Conservation (phyloP, 2,113 vertebrate genomes). For the Takifugu bimaculatus region DNA sequence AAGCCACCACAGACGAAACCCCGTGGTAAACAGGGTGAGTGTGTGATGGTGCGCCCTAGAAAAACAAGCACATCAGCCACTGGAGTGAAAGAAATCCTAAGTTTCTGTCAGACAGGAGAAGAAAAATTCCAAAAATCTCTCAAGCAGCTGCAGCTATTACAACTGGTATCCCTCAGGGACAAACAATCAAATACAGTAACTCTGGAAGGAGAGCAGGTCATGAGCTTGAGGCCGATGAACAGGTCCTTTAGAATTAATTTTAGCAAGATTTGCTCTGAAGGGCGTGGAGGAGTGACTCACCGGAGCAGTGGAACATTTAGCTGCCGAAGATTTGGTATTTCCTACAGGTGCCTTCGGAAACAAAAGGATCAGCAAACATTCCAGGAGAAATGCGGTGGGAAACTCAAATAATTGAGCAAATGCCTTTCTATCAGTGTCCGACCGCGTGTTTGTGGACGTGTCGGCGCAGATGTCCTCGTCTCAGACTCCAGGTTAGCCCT, state of each 20-base stretch:
- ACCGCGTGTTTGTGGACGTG: too few relatives aligned
- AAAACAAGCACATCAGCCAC: not conserved
- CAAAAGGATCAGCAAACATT: not conserved
- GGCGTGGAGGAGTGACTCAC: not conserved
- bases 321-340: not conserved
- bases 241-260: not conserved
- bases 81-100: not conserved
- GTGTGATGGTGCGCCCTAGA: not conserved
- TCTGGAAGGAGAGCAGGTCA: not conserved
- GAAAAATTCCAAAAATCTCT: not conserved
- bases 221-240: not conserved
- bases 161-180: not conserved
- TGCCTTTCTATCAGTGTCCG: too few relatives aligned
- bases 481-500: too few relatives aligned
- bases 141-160: not conserved
- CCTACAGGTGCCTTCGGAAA: not conserved
- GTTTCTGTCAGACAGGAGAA: not conserved
- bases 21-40: not conserved
- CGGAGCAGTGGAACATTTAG: not conserved
- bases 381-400: too few relatives aligned
- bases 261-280: not conserved
- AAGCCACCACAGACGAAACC: not conserved
- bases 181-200: not conserved
- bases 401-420: too few relatives aligned
- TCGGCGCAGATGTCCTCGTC: too few relatives aligned